Evolutionary conservation across 1,140 invertebrate genomes (phyloP), one percentile per base, ranked within the genome.

Genomic region (Drosophila pseudoananassae): DNA sequence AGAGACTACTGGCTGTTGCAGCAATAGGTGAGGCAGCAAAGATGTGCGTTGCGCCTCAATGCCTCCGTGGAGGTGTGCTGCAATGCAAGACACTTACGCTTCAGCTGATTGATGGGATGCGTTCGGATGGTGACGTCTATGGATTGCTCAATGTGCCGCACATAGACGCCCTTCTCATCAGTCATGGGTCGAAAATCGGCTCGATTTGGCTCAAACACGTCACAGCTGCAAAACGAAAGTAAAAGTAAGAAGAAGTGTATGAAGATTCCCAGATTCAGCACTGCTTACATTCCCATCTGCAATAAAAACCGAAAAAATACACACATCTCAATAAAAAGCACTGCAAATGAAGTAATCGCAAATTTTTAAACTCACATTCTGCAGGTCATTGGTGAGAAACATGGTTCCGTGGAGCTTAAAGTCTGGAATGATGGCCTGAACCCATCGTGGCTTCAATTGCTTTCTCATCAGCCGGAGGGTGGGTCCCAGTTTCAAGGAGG

Each of bases 111-210:
- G 78, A 92, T 93, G 69, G 91, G 93, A 91, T 94, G 93, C 77
- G 94, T 96, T 76, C 95, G 94, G 68, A 96, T 96, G 74, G 95
- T 95, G 3, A 97, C 95, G 15, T 95, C 95, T 50, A 97, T 95
- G 17, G 95, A 95, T 92, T 97, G 96, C 91, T 97, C 96, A 65
- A 97, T 94, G 84, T 96, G 96, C 56, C 95, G 94, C 9, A 96
- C 96, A 78, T 96, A 97, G 33, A 97, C 93, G 23, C 95, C 94
- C 9, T 93, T 90, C 71, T 96, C 95, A 5, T 93, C 91, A 20
- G 96, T 96, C 96, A 97, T 96, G 23, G 94, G 94, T 7, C 94
- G 94, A 76, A 97, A 95, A 91, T 97, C 95, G 1, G 95, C 94
- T 51, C 94, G 93, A 59, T 94, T 93, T 1, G 96, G 96, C 82